Evolutionary conservation across 2,797 vertebrate genomes (phyloP).

Genomic region (Molothrus ater): DNA sequence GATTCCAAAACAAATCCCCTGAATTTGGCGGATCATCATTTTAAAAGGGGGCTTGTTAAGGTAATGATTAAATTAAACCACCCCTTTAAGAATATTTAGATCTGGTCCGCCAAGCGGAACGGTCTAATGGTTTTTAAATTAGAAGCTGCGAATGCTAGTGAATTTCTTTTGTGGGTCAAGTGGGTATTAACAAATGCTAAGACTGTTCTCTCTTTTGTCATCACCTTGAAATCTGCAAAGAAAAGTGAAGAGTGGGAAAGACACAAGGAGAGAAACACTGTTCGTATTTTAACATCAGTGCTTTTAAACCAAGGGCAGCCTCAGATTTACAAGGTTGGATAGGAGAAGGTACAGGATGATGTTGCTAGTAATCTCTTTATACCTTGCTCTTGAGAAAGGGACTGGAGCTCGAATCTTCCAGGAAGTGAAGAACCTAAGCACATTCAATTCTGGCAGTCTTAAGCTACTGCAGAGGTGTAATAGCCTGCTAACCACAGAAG

Average conservation of each 20-base stretch:
- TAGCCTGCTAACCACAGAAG: slow-evolving; percentile 1
- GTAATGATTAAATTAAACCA: slow-evolving; percentile 98
- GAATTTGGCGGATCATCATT: slow-evolving; percentile 93
- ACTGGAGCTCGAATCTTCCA: neutral
- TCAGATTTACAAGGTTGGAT: slow-evolving; percentile 42
- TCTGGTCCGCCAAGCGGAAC: slow-evolving; percentile 92
- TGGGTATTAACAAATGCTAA: slow-evolving; percentile 83
- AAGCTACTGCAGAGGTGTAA: neutral
- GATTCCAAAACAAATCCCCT: slow-evolving; percentile 93
- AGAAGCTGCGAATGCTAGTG: slow-evolving; percentile 79
- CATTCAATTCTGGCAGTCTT: neutral
- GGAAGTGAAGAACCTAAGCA: neutral
- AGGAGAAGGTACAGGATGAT: slow-evolving; percentile 3
- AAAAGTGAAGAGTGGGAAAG: slow-evolving; percentile 65
- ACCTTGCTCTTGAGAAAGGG: neutral
- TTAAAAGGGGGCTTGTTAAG: slow-evolving; percentile 95
- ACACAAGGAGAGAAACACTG: slow-evolving; percentile 29
- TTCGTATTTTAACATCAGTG: slow-evolving; percentile 23
- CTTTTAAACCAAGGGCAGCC: slow-evolving; percentile 29
- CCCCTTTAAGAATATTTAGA: slow-evolving; percentile 97
- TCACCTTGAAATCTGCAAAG: slow-evolving; percentile 82
- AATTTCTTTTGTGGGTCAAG: slow-evolving; percentile 82
- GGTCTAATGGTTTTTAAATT: slow-evolving; percentile 93
- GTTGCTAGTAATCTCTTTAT: slow-evolving; percentile 21
- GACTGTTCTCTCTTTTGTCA: slow-evolving; percentile 77